A percentile compares a stretch with the other conserved stretches of the same genome.
phyloP scores from a whole-genome alignment of 1,140 invertebrate species.

The Heliconius hewitsoni region DNA sequence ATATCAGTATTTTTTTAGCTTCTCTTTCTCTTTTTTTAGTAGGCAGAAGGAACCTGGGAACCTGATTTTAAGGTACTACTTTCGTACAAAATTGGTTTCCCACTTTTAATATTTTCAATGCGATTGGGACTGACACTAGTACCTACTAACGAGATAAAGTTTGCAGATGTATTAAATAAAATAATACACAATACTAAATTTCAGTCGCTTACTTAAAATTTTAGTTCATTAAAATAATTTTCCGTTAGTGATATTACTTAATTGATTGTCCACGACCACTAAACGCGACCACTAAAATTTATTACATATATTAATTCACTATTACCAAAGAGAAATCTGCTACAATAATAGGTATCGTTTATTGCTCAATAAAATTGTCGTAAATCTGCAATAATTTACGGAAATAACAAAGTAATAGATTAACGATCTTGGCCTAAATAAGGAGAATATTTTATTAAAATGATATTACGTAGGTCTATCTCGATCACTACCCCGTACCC shows the following conservation, averaged over 20 bases:
- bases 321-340: not conserved
- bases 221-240: not conserved
- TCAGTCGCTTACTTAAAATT: not conserved
- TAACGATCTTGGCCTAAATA: slow-evolving; percentile 7
- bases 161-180: too few species aligned
- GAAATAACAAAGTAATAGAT: slow-evolving; percentile 6
- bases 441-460: not conserved
- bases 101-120: too few species aligned
- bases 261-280: not conserved
- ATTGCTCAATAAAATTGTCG: slow-evolving; percentile 3
- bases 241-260: not conserved
- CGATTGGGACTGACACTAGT: too few species aligned
- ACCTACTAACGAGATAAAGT: too few species aligned
- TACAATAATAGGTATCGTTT: slow-evolving; percentile 8
- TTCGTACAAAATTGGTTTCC: too few species aligned
- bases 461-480: not conserved
- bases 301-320: not conserved
- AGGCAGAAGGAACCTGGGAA: too few species aligned
- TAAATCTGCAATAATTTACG: slow-evolving; percentile 12
- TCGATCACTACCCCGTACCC: not conserved
- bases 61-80: too few species aligned
- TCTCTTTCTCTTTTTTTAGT: too few species aligned
- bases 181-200: too few species aligned
- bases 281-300: not conserved
- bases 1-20: too few species aligned